Evolutionary conservation across 1,140 invertebrate genomes (phyloP).

Genomic region (Neodiprion pinetum): DNA sequence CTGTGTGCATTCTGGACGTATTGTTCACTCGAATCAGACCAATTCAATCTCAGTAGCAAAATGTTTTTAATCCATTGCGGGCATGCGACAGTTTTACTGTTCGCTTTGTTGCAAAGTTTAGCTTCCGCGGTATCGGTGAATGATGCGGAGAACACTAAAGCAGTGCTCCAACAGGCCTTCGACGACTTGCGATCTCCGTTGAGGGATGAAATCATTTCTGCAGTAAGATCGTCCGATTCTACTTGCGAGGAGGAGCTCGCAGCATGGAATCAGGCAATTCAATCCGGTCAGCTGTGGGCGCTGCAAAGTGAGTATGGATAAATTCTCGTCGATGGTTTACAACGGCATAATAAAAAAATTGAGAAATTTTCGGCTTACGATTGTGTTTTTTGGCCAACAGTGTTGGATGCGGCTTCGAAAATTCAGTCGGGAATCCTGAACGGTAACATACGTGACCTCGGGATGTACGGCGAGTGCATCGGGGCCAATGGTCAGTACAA

Average conservation of each 20-base stretch:
- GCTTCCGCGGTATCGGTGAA: not conserved
- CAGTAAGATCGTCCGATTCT: not conserved
- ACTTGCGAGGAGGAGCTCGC: not conserved
- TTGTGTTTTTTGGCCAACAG: conserved; percentile 30
- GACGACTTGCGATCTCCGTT: not conserved
- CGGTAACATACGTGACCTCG: conserved; percentile 46
- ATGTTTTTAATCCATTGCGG: not conserved
- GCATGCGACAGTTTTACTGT: not conserved
- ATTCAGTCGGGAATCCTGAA: conserved; percentile 45
- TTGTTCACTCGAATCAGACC: too few species aligned
- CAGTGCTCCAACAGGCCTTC: not conserved
- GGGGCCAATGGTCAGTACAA: conserved; percentile 19
- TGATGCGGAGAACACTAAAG: not conserved
- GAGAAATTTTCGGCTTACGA: not conserved
- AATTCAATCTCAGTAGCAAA: not conserved
- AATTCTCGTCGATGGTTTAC: conserved; percentile 3
- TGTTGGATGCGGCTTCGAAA: conserved; percentile 52
- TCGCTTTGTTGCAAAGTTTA: not conserved
- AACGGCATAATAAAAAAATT: not conserved
- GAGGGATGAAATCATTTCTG: not conserved
- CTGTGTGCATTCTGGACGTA: too few species aligned
- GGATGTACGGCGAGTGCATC: conserved; percentile 50
- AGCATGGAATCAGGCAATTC: not conserved
- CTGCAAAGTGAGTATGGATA: conserved; percentile 27
- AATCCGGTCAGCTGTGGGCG: conserved; percentile 24